These are phyloP conservation scores for Sinella curviseta DNA, from an alignment of 1,140 invertebrate species.

Conservation along the genomic window DNA sequence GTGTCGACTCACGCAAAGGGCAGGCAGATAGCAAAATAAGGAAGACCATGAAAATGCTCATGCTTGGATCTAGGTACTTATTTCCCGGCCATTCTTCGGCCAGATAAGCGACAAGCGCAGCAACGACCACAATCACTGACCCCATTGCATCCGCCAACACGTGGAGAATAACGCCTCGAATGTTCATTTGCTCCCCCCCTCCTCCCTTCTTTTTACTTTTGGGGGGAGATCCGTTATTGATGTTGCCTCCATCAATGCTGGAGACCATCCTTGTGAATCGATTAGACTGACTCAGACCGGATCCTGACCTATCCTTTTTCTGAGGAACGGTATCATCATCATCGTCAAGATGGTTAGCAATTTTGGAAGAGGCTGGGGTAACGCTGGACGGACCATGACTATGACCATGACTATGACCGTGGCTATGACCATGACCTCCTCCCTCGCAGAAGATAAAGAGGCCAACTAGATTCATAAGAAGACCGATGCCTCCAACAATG, in stretches of 20 bases:
- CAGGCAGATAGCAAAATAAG: conserved; percentile 79
- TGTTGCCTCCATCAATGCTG: neutral
- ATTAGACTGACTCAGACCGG: neutral
- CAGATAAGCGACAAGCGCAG: conserved; percentile 79
- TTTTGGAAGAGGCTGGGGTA: no score
- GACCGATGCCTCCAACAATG: conserved; percentile 73
- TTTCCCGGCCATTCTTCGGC: conserved; percentile 81
- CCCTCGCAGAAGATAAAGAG: conserved; percentile 82
- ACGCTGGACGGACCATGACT: no score
- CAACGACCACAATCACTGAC: conserved; percentile 93
- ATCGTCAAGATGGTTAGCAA: no score
- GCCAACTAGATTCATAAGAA: conserved; percentile 80
- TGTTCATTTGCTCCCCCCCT: conserved; percentile 83
- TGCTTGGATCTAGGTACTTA: conserved; percentile 88
- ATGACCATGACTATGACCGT: conserved; percentile 71
- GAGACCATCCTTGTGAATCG: neutral
- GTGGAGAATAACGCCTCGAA: conserved; percentile 95
- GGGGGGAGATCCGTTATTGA: no score
- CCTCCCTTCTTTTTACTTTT: no score
- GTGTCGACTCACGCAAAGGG: conserved; percentile 63
- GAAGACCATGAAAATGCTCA: conserved; percentile 79
- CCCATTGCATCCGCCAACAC: conserved; percentile 89
- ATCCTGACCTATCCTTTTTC: conserved; percentile 56
- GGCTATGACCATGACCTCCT: conserved; percentile 61
- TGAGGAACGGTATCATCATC: no score